Percentiles rank a stretch among this genome's conserved stretches.
These are phyloP conservation scores for Cydia pomonella DNA, from an alignment of 1,140 invertebrate genomes.

Conservation along the genomic window DNA sequence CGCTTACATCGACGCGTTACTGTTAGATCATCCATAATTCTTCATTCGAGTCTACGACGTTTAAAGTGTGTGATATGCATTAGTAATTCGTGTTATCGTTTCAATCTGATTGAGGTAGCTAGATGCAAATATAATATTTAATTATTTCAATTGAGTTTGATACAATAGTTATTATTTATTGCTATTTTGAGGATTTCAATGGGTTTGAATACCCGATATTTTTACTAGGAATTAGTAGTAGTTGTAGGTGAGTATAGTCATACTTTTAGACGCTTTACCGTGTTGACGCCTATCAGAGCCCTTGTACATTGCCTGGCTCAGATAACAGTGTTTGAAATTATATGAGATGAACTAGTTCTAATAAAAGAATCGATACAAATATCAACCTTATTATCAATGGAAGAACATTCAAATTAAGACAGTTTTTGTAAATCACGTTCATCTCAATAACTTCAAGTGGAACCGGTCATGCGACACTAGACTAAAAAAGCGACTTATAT, in stretches of 20 bases:
- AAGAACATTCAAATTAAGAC: background rate
- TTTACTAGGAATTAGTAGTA: slow-evolving; percentile 65
- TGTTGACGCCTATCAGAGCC: slow-evolving; percentile 57
- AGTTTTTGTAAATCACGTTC: background rate
- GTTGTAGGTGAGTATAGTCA: slow-evolving; percentile 64
- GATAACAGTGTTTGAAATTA: background rate
- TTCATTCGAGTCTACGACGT: slow-evolving; percentile 62
- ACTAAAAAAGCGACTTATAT: background rate
- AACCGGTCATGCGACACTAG: background rate
- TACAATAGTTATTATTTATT: slow-evolving; percentile 76
- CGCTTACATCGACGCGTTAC: slow-evolving; percentile 45
- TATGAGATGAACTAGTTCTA: background rate
- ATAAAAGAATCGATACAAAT: background rate
- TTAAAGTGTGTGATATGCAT: slow-evolving; percentile 73
- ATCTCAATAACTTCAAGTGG: background rate
- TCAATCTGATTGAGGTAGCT: slow-evolving; percentile 72
- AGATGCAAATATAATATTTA: slow-evolving; percentile 59
- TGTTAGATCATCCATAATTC: slow-evolving; percentile 51
- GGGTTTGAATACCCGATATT: slow-evolving; percentile 68
- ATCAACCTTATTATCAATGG: background rate
- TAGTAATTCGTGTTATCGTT: slow-evolving; percentile 55
- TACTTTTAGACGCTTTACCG: slow-evolving; percentile 73
- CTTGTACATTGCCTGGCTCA: slow-evolving; percentile 31
- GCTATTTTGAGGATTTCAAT: slow-evolving; percentile 50
- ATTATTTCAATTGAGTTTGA: slow-evolving; percentile 57